Base-by-base conservation (phyloP, 2,888 invertebrate genomes). In the Oxycera nigricornis region DNA sequence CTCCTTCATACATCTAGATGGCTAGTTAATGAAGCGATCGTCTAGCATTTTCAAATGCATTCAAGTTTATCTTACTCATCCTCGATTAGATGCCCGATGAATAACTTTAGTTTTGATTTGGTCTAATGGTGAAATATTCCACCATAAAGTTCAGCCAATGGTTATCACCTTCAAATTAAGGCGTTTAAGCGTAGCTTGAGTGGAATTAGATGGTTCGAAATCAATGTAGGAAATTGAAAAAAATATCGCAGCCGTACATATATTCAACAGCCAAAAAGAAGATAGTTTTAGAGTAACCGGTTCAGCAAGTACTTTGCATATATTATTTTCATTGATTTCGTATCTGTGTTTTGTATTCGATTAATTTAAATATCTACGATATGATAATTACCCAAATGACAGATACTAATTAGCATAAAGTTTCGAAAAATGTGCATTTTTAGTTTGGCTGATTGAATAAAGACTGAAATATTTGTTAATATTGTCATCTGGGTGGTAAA, bases 131-230 rank as follows among this genome's bases (percentile, higher is more conserved):
- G 41, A 65, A 65, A 65, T 41, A 65, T 65, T 17, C 0, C 11
- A 1, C 2, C 22, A 65, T 65, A 65, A 65, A 65, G 41, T 65
- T 65, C n/a, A 65, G 39, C 41, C 41, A 65, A 65, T 65, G 65
- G 26, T 22, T 28, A 65, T 65, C 41, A 41, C 65, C 24, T 65
- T 41, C 24, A 2, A 65, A 65, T 65, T 65, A 35, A 65, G 11
- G 30, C 61, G 61, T 55, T n/a, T 20, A 2, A 9, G 2, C 4
- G 52, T 55, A 22, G 52, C 11, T 2, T 55, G n/a, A n/a, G n/a
- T 55, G 3, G 2, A 20, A 55, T 11, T 7, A 24, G 24, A 55
- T 4, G 11, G 17, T 3, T 55, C 52, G 7, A 55, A 4, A 6
- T 22, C 20, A 20, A 14, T 9, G 7, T 9, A 55, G 11, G 11